Percentiles rank a stretch among this genome's conserved stretches.
phyloP scores from a whole-genome alignment of 2,797 vertebrate species.

The Enteromius afrohamiltoni region DNA sequence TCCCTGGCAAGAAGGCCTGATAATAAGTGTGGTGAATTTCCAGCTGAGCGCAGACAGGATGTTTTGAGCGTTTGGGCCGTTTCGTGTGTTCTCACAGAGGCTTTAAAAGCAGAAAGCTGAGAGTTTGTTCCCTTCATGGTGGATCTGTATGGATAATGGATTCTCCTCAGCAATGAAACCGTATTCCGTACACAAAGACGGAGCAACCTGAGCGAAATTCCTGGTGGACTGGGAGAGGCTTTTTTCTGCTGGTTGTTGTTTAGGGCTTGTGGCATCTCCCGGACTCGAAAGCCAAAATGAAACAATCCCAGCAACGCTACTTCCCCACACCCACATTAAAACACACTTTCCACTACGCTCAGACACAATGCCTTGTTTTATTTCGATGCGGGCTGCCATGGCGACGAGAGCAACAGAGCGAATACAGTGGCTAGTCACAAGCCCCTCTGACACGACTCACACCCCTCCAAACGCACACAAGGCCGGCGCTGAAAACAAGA shows the following conservation, averaged over 20 bases:
- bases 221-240: slow-evolving; percentile 9
- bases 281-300: slow-evolving; percentile 56
- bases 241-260: slow-evolving; percentile 35
- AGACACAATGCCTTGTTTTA: slow-evolving; percentile 37
- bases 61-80: slow-evolving; percentile 54
- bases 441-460: slow-evolving; percentile 32
- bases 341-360: slow-evolving; percentile 60
- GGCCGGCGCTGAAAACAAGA: slow-evolving; percentile 22
- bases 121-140: slow-evolving; percentile 66
- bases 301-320: slow-evolving; percentile 59
- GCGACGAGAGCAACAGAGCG: slow-evolving; percentile 60
- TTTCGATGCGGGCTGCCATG: slow-evolving; percentile 57
- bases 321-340: slow-evolving; percentile 62
- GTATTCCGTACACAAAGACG: slow-evolving; percentile 65
- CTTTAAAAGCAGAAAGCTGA: slow-evolving; percentile 72
- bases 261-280: slow-evolving; percentile 51
- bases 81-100: slow-evolving; percentile 67
- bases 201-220: slow-evolving; percentile 47
- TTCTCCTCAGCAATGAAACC: slow-evolving; percentile 80
- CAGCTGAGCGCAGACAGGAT: slow-evolving; percentile 75
- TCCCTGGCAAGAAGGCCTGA: slow-evolving; percentile 32
- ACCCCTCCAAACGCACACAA: slow-evolving; percentile 1
- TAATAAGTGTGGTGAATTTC: slow-evolving; percentile 67
- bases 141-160: slow-evolving; percentile 74
- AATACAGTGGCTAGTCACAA: slow-evolving; percentile 55